A percentile compares a stretch with the other conserved stretches of the same genome.
phyloP scores from a whole-genome alignment of 2,888 invertebrate species.

The Allacma fusca region DNA sequence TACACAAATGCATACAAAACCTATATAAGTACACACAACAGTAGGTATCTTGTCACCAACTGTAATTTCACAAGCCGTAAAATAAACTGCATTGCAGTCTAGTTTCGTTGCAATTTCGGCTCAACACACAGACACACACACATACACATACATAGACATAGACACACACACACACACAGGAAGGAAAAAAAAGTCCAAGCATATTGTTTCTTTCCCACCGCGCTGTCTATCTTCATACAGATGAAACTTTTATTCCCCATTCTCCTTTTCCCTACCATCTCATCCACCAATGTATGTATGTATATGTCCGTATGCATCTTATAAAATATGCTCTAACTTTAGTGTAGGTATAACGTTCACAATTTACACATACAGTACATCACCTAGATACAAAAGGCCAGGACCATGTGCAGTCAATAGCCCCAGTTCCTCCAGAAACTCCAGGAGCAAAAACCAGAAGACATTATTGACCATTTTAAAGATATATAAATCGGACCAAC shows the following conservation, averaged over 20 bases:
- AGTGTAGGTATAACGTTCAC: too few species aligned
- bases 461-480: neutral
- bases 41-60: neutral
- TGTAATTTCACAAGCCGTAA: neutral
- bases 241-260: neutral
- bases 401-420: neutral
- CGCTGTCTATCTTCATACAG: neutral
- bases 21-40: too few species aligned
- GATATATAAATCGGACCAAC: neutral
- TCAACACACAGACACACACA: too few species aligned
- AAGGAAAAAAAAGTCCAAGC: neutral
- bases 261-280: too few species aligned
- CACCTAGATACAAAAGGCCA: neutral
- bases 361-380: too few species aligned
- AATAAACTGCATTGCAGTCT: conserved; percentile 12
- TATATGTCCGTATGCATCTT: too few species aligned
- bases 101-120: neutral
- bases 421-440: neutral
- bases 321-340: too few species aligned
- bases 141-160: too few species aligned
- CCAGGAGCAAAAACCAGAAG: neutral
- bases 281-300: too few species aligned
- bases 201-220: conserved; percentile 6
- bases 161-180: neutral
- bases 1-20: too few species aligned